Evolutionary conservation across 2,888 invertebrate genomes (phyloP).

Genomic region (Hirudinaria manillensis): DNA sequence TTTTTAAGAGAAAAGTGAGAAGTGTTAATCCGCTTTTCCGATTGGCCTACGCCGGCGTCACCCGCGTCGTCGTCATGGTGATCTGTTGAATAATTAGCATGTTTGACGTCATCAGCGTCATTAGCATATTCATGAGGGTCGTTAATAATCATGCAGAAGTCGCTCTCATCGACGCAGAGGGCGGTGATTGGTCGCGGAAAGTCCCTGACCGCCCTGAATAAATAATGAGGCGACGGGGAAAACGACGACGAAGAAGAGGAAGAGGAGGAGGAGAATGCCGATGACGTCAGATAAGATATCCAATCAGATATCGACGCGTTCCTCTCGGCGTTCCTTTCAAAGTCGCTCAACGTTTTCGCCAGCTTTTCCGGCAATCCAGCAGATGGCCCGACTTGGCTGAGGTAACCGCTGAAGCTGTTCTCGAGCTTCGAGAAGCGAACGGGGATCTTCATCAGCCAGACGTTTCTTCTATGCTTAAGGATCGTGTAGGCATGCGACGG

Average conservation of each 20-base stretch:
- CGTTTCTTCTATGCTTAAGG: background rate
- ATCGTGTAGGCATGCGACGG: background rate
- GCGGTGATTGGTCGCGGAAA: background rate
- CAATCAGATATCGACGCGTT: too few relatives aligned
- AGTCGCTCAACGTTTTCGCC: too few relatives aligned
- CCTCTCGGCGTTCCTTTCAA: too few relatives aligned
- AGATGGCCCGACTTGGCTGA: background rate
- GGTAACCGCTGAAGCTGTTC: slow-evolving; percentile 14
- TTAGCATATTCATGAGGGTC: slow-evolving; percentile 10
- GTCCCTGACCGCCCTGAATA: slow-evolving; percentile 24
- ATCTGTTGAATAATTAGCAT: too few relatives aligned
- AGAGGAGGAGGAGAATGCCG: background rate
- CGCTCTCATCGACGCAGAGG: slow-evolving; percentile 19
- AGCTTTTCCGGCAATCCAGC: too few relatives aligned
- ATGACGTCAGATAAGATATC: background rate
- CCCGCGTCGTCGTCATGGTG: too few relatives aligned
- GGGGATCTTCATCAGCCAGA: slow-evolving; percentile 15
- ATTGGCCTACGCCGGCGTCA: too few relatives aligned
- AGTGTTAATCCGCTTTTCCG: too few relatives aligned
- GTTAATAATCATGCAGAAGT: slow-evolving; percentile 20
- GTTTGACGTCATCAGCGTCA: slow-evolving; percentile 3
- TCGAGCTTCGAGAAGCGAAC: background rate
- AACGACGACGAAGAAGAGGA: background rate
- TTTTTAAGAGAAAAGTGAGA: too few relatives aligned
- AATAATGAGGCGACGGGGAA: background rate